Evolutionary conservation across 2,113 vertebrate species (phyloP), one percentile per base, ranked within the genome.

Genomic region (Rhabdornis inornatus): DNA sequence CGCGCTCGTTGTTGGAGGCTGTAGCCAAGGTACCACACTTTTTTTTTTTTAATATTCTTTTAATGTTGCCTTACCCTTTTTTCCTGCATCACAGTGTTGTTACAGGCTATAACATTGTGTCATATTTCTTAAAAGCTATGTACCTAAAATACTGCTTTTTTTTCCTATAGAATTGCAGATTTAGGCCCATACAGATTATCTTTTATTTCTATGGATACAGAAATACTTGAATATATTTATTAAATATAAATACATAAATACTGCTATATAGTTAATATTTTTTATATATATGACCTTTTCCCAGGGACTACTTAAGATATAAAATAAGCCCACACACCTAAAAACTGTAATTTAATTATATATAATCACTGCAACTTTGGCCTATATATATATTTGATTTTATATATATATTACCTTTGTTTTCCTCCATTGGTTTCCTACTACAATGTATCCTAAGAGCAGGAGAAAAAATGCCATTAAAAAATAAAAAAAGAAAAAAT

Each of bases 351-450:
- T 80, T 91, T 83, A 77, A 42, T 90, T n/a, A 55, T 42, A 57
- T 63, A 68, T n/a, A 74, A 74, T 59, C 35, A 53, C 47, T 76
- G 40, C 50, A 49, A 57, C 24, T 84, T 91, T 79, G 87, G 72
- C 45, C 42, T 39, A 3, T 71, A 84, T 64, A 56, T 33, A 70
- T 74, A 13, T 76, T 93, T 88, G 40, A 92, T 80, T 91, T 53
- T 52, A 52, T 87, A 60, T 83, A 87, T 85, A 59, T 91, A 71
- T 94, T 95, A 95, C 96, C 95, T 97, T 84, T 91, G 63, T 68
- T 92, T 89, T 92, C 80, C 69, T 96, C 90, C 94, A 72, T 59
- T 90, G 80, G 83, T 47, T 94, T 92, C 81, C 89, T 93, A 96
- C 88, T 93, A 93, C 28, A 91, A 27, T 42, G 33, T 49, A 74